A percentile compares a stretch with the other conserved stretches of the same genome.
These are phyloP conservation scores for Cryptotermes secundus DNA, from an alignment of 1,140 invertebrate genomes.

Conservation along the genomic window DNA sequence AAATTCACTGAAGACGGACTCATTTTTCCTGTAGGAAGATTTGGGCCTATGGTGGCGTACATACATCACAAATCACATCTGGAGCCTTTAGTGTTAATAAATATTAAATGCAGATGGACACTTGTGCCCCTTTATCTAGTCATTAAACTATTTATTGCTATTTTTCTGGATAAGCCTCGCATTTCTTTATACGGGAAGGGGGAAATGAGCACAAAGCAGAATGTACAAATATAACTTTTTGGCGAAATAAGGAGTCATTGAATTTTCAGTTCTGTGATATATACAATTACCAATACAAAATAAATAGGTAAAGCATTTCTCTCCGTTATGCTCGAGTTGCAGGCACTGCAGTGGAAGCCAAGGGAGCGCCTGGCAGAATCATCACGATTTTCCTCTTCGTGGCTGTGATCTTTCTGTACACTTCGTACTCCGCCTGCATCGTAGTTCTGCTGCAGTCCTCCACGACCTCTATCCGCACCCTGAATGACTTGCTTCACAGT, in stretches of 20 bases:
- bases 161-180: too few relatives aligned
- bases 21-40: neutral
- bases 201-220: too few relatives aligned
- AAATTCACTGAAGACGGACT: neutral
- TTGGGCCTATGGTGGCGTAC: neutral
- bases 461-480: conserved; percentile 60
- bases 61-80: neutral
- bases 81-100: neutral
- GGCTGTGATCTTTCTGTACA: conserved; percentile 60
- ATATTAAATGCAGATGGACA: neutral
- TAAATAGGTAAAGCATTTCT: too few relatives aligned
- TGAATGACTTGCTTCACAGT: conserved; percentile 61
- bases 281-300: too few relatives aligned
- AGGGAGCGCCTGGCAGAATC: conserved; percentile 52
- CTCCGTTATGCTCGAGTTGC: neutral
- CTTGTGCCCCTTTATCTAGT: too few relatives aligned
- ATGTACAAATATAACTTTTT: too few relatives aligned
- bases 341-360: conserved; percentile 51
- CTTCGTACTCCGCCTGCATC: conserved; percentile 72
- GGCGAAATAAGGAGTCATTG: too few relatives aligned
- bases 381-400: conserved; percentile 59
- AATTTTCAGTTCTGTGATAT: too few relatives aligned
- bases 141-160: too few relatives aligned
- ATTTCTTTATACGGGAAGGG: too few relatives aligned
- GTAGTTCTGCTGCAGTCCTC: conserved; percentile 67